Evolutionary conservation across 2,797 vertebrate genomes (phyloP), one percentile per base, ranked within the genome.

Genomic region (Urophycis tenuis): DNA sequence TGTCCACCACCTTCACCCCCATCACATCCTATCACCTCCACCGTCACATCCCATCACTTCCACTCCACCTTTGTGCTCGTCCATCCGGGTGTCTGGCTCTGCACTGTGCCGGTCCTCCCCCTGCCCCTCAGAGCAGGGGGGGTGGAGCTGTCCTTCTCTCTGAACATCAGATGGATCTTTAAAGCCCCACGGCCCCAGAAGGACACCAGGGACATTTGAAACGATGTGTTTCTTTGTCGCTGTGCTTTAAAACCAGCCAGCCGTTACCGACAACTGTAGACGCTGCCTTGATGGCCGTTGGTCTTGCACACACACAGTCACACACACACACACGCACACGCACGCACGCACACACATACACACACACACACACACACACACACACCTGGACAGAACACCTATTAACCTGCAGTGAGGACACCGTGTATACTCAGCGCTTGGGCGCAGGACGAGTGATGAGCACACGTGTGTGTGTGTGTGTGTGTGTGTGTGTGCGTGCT

Each of bases 1-100:
- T 77, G 73, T 64, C 29, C 67, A 74, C 34, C 75, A 75, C 60
- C 81, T 53, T 77, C 41, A 32, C 45, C 15, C 69, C 74, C 8
- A 39, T n/a, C n/a, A n/a, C n/a, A n/a, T n/a, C n/a, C n/a, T n/a
- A 2, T 19, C 15, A 6, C 19, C 45, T 49, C 45, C 45, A 19
- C 45, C 45, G 4, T 1, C 11, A 17, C 4, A 39, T 12, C 39
- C 39, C 3, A 2, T 41, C 17, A 45, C 1, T 12, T 45, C 11
- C 41, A 45, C 41, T 17, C 12, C 15, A 45, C 41, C 41, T 53
- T 19, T 5, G 5, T 25, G 22, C 4, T 11, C 22, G 9, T 22
- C 15, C 6, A 22, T 25, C 49, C 7, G 22, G 1, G 22, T 49
- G 14, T 19, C 19, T 49, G 5, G 2, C 45, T 49, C 45, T 19